phyloP scores from a whole-genome alignment of 2,888 invertebrate species.

The Caenorhabditis sulstoni region DNA sequence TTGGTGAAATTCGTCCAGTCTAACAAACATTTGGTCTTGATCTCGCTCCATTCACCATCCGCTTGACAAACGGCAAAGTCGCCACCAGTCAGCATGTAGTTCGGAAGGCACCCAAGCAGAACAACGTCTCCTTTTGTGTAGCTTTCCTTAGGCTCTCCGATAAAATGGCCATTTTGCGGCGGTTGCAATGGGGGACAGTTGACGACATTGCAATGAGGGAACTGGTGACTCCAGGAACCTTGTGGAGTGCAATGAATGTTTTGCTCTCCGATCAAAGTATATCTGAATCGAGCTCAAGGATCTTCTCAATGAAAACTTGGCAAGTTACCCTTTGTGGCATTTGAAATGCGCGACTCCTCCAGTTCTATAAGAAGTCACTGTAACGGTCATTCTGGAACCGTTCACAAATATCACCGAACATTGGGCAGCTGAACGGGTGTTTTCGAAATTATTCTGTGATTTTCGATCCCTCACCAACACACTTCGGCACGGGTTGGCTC shows the following conservation, averaged over 20 bases:
- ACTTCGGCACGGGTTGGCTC: conserved; percentile 93
- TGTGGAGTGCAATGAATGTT: conserved; percentile 74
- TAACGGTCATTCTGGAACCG: conserved; percentile 63
- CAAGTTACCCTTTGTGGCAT: conserved; percentile 82
- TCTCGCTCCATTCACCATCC: conserved; percentile 86
- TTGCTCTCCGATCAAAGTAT: conserved; percentile 70
- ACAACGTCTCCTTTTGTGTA: conserved; percentile 82
- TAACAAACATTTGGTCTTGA: conserved; percentile 71
- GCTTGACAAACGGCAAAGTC: conserved; percentile 93
- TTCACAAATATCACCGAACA: conserved; percentile 76
- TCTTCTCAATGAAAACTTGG: background rate
- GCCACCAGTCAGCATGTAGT: conserved; percentile 91
- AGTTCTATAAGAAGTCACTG: conserved; percentile 81
- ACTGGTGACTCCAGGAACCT: conserved; percentile 75
- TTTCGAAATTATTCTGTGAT: background rate
- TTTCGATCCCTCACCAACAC: conserved; percentile 85
- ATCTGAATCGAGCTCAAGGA: conserved; percentile 58
- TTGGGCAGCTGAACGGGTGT: conserved; percentile 69
- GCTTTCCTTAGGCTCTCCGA: conserved; percentile 61
- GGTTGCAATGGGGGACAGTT: conserved; percentile 64
- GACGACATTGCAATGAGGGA: conserved; percentile 74
- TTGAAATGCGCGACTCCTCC: conserved; percentile 83
- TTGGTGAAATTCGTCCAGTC: background rate
- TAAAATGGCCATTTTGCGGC: conserved; percentile 67
- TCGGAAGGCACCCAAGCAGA: conserved; percentile 91